Evolutionary conservation across 1,140 invertebrate genomes (phyloP).

Genomic region (Temnothorax longispinosus): DNA sequence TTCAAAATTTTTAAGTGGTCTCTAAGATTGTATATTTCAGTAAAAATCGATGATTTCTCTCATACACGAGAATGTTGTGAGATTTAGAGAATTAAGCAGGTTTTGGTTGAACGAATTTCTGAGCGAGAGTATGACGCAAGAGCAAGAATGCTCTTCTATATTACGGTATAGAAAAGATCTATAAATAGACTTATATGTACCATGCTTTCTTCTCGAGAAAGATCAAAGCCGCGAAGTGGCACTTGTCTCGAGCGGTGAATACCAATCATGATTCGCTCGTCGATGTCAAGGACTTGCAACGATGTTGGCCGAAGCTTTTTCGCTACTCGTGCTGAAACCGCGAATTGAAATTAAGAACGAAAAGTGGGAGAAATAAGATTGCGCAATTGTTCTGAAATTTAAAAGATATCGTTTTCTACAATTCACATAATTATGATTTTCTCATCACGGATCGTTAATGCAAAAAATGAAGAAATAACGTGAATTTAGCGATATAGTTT

Average conservation of each 20-base stretch:
- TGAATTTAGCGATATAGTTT: background rate
- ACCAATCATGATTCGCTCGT: conserved; percentile 28
- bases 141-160: background rate
- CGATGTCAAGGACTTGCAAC: conserved; percentile 53
- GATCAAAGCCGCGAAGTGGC: conserved; percentile 66
- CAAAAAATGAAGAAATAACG: background rate
- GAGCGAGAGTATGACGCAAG: conserved; percentile 12
- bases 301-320: conserved; percentile 6
- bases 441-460: background rate
- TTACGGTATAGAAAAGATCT: background rate
- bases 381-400: background rate
- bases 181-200: conserved; percentile 58
- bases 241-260: conserved; percentile 51
- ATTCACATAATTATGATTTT: too few species aligned
- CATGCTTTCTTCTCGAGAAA: conserved; percentile 31
- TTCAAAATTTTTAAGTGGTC: background rate
- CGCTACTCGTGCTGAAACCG: conserved; percentile 34
- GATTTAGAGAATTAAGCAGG: background rate
- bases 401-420: background rate
- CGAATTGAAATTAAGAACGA: conserved; percentile 38
- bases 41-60: background rate
- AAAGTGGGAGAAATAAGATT: background rate
- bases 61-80: background rate
- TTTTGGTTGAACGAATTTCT: conserved; percentile 15
- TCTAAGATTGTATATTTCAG: background rate